These are phyloP conservation scores for Rhynchomys soricoides DNA, from an alignment of 2,113 vertebrate species.

Conservation along the genomic window DNA sequence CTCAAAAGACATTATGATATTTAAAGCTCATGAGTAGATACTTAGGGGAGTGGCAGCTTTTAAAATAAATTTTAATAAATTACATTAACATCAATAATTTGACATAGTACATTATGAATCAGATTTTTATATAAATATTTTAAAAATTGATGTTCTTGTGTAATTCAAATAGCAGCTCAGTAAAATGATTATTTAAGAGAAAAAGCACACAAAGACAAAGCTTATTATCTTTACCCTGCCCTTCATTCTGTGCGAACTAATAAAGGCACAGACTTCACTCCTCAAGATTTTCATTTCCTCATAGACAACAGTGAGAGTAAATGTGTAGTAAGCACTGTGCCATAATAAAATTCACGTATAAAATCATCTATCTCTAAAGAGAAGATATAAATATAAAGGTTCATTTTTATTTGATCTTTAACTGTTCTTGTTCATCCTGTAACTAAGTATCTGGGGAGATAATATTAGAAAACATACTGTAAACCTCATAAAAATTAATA, in stretches of 20 bases:
- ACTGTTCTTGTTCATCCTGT: slow-evolving; percentile 25
- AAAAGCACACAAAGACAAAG: slow-evolving; percentile 40
- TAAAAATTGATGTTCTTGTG: background rate
- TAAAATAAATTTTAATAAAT: slow-evolving; percentile 36
- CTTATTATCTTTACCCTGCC: background rate
- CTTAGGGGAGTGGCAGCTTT: background rate
- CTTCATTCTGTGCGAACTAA: slow-evolving; percentile 37
- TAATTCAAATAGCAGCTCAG: slow-evolving; percentile 38
- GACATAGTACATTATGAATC: background rate
- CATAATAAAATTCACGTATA: background rate
- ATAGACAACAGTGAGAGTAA: slow-evolving; percentile 1
- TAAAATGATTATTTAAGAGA: slow-evolving; percentile 56
- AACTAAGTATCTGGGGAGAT: background rate
- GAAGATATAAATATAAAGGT: background rate
- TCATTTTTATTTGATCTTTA: slow-evolving; percentile 32
- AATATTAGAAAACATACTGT: background rate
- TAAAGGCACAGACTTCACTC: slow-evolving; percentile 18
- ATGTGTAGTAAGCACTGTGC: background rate
- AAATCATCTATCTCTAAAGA: slow-evolving; percentile 23
- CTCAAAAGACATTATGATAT: slow-evolving; percentile 33
- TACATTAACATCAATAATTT: slow-evolving; percentile 35
- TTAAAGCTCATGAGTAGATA: slow-evolving; percentile 24
- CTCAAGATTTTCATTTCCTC: slow-evolving; percentile 30
- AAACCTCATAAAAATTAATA: slow-evolving; percentile 40
- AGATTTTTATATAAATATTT: slow-evolving; percentile 26